Evolutionary conservation across 1,140 invertebrate species (phyloP).

Genomic region (Adelges cooleyi): DNA sequence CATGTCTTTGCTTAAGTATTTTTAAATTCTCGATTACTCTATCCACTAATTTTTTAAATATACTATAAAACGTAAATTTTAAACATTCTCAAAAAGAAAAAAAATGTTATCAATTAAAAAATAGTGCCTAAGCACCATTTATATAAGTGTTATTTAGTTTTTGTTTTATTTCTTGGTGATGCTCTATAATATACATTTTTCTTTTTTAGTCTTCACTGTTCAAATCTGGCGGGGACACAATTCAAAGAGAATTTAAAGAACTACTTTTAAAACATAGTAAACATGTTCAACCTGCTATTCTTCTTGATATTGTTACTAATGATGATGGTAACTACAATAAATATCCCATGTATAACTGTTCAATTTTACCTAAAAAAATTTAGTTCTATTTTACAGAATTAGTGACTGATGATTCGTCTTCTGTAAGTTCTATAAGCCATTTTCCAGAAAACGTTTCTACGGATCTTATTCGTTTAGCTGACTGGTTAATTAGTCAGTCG

Average conservation of each 20-base stretch:
- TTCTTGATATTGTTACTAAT: conserved; percentile 71
- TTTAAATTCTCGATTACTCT: no score
- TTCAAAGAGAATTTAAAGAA: conserved; percentile 80
- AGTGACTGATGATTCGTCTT: conserved; percentile 39
- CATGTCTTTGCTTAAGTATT: no score
- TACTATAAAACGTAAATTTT: no score
- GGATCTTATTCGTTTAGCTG: conserved; percentile 64
- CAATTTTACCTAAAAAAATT: conserved; percentile 1
- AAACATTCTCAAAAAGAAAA: no score
- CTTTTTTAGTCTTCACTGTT: conserved; percentile 53
- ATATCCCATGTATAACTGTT: not conserved
- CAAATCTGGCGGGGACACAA: conserved; percentile 56
- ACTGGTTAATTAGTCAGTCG: conserved; percentile 71
- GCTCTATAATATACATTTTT: no score
- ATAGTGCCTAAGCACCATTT: no score
- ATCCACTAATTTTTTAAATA: no score
- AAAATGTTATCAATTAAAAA: no score
- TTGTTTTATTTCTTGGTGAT: no score
- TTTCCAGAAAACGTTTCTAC: conserved; percentile 52
- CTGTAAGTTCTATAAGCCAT: conserved; percentile 43
- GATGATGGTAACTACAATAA: conserved; percentile 51
- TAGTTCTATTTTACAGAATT: conserved; percentile 34
- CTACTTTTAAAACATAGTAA: conserved; percentile 74
- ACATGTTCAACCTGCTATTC: conserved; percentile 67
- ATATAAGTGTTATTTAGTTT: no score